Evolutionary conservation across 2,888 invertebrate genomes (phyloP), one percentile per base, ranked within the genome.

Genomic region (Heliconius hortense): DNA sequence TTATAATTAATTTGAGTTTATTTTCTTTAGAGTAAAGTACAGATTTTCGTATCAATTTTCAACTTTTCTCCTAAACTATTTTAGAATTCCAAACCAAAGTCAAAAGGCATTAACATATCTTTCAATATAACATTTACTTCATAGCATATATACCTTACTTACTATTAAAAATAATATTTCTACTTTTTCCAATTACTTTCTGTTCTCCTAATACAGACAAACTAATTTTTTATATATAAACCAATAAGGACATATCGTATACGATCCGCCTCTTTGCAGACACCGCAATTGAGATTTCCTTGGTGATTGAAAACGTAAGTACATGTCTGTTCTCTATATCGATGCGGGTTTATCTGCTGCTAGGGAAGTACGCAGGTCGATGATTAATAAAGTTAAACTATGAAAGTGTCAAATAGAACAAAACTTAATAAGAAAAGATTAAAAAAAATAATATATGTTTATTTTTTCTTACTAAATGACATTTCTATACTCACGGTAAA

Each of bases 231-330:
- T 72, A 72, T 72, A 63, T 72, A 63, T 71, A 70, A 56, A 71
- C 31, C 31, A 71, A 71, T 60, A 26, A 71, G 60, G 59, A 71
- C 59, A 56, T 74, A 56, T 62, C 60, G 68, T 48, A 74, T 74
- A 63, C 69, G 74, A 63, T 72, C 73, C 71, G 69, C 72, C 62
- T 77, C 77, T 74, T 76, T 77, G 71, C 76, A 86, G 86, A 60
- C 85, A 79, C 80, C 78, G 79, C 80, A 77, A 80, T 79, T 84
- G 87, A 78, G 75, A 60, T 71, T 75, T 72, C 79, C 73, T 81
- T 82, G 78, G 79, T 80, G 74, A 78, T 82, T 80, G 78, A 80
- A 80, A 80, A 79, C 81, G 78, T 81, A 80, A 80, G 79, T 79
- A 77, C 78, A 73, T 76, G 66, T 75, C 80, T 53, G 78, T 76